Evolutionary conservation across 1,140 invertebrate species (phyloP).

Genomic region (Aphelinus certus): DNA sequence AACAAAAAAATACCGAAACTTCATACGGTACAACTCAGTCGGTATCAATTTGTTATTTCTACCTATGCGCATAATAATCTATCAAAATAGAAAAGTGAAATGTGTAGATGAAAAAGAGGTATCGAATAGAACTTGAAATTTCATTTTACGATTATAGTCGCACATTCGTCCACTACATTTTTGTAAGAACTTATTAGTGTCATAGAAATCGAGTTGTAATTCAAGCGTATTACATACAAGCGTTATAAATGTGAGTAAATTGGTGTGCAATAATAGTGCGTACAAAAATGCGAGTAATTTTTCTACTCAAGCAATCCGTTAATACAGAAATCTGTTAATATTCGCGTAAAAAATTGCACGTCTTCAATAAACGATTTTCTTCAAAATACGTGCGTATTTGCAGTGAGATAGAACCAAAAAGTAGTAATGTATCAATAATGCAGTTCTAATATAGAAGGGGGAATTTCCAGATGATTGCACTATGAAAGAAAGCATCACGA

Average conservation of each 20-base stretch:
- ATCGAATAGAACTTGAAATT: not conserved
- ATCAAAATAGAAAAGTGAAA: not conserved
- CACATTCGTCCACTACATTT: not conserved
- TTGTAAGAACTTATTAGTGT: not conserved
- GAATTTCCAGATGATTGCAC: slow-evolving; percentile 11
- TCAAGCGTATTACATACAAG: slow-evolving; percentile 26
- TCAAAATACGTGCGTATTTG: slow-evolving; percentile 4
- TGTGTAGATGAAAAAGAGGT: not conserved
- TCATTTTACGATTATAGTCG: not conserved
- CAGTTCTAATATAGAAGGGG: slow-evolving; percentile 43
- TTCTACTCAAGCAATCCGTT: not conserved
- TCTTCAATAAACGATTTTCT: too few relatives aligned
- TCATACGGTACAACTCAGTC: slow-evolving; percentile 15
- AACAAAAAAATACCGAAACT: too few relatives aligned
- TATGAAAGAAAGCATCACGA: slow-evolving; percentile 27
- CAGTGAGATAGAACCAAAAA: slow-evolving; percentile 30
- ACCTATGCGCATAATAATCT: not conserved
- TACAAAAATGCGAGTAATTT: slow-evolving; percentile 10
- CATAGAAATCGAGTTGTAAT: not conserved
- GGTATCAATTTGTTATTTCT: not conserved
- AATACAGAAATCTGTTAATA: not conserved
- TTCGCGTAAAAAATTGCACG: too few relatives aligned
- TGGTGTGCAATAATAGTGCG: slow-evolving; percentile 6
- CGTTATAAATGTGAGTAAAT: slow-evolving; percentile 20
- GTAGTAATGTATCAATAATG: too few relatives aligned